A percentile compares a stretch with the other conserved stretches of the same genome.
These are phyloP conservation scores for Alsophila aescularia DNA, from an alignment of 2,888 invertebrate genomes.

Conservation along the genomic window DNA sequence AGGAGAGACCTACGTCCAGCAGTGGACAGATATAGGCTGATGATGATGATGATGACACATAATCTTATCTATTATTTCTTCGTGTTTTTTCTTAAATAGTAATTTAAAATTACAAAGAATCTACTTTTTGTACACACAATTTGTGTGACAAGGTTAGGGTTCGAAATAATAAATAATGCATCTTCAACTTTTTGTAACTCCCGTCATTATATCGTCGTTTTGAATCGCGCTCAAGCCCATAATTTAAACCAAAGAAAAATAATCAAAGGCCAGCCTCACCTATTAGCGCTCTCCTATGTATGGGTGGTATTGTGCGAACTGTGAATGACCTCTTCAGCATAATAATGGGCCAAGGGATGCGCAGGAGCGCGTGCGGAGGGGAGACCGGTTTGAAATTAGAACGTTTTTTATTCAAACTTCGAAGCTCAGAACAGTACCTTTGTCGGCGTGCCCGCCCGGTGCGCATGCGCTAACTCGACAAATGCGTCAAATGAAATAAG, in stretches of 20 bases:
- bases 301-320: conserved; percentile 79
- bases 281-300: conserved; percentile 67
- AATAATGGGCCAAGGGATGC: conserved; percentile 81
- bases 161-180: conserved; percentile 10
- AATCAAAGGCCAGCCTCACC: conserved; percentile 58
- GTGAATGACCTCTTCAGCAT: conserved; percentile 84
- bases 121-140: not conserved
- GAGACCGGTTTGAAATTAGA: conserved; percentile 84
- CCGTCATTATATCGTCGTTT: conserved; percentile 35
- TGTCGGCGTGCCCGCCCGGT: conserved; percentile 81
- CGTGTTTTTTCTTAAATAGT: not conserved
- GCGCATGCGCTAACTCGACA: conserved; percentile 83
- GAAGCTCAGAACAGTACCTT: conserved; percentile 57
- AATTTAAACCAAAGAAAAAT: conserved; percentile 47
- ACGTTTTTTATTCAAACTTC: conserved; percentile 75
- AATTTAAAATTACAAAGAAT: not conserved
- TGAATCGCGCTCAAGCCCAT: conserved; percentile 34
- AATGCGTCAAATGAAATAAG: conserved; percentile 82
- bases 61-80: too few relatives aligned
- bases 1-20: too few relatives aligned
- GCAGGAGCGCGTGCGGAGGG: conserved; percentile 80
- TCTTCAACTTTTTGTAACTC: conserved; percentile 12
- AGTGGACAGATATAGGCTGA: too few relatives aligned
- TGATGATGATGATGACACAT: too few relatives aligned
- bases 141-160: not conserved